Evolutionary conservation across 1,140 invertebrate species (phyloP), one percentile per base, ranked within the genome.

Genomic region (Heliconius melpomene): DNA sequence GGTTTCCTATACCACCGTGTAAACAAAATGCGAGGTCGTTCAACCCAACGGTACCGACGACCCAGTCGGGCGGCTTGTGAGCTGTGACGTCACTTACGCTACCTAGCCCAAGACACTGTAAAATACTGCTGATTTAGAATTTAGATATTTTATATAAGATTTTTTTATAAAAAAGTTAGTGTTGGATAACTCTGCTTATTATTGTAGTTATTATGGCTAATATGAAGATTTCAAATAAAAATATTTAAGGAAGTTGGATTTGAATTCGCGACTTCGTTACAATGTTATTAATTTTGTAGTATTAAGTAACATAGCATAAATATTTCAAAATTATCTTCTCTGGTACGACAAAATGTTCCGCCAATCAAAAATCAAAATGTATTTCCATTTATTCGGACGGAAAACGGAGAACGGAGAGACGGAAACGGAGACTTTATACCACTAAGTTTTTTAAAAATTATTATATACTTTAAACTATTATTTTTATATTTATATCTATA

Each of bases 31-130:
- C 70, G 71, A 71, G 92, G 88, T 89, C 91, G 80, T 87, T 89
- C 87, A 93, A 90, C 91, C 87, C 92, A 94, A 94, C 92, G 92
- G 92, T 94, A 94, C 89, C 83, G 84, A 87, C 90, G 90, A 84
- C 82, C 86, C 86, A 88, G 87, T 89, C 87, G 84, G 81, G 86
- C 83, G 81, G 74, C 82, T 74, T 87, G 86, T 93, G 92, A 93
- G 91, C 72, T 87, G 86, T 93, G 92, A 93, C 92, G 91, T 93
- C 91, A 94, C 66, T 81, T 78, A 79, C 82, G 78, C 78, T 81
- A 79, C 72, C 78, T 75, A 70, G 46, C 76, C 79, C 74, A 73
- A 76, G 74, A 76, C 71, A 11, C 20, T 79, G 72, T 46, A 70
- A 75, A 38, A 52, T 72, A 29, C n/a, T 72, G 38, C 8, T 23